Evolutionary conservation across 2,888 invertebrate species (phyloP), one percentile per base, ranked within the genome.

Genomic region (Anthophora plumipes): DNA sequence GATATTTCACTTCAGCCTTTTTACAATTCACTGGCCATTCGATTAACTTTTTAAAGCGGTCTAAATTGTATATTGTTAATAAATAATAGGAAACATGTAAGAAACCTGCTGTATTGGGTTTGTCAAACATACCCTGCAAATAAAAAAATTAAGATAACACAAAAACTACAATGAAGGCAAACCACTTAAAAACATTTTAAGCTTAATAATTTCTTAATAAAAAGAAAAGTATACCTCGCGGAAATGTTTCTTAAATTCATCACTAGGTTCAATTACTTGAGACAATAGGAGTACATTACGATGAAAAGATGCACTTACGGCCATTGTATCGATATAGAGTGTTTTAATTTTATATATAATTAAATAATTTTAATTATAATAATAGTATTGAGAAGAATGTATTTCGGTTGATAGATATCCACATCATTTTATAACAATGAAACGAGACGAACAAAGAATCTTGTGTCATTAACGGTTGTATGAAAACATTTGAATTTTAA

Each of bases 121-220:
- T 93, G 20, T 92, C 90, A 69, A 93, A 93, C 93, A 93, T 93
- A 60, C 91, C 91, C 93, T 93, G 81, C 71, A 86, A 77, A 57
- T 43, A 11, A 17, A 66, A 41, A 68, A 41, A 41, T 57, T 31
- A 22, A 61, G 20, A 37, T 31, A 59, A 31, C 14, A n/a, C 43
- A 55, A 57, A 2, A 14, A 43, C 17, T 22, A 68, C 14, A 60
- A 31, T 25, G 43, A 48, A 50, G n/a, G 25, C 46, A 72, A 48
- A 31, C 20, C 11, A 39, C 8, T 17, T 48, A 0, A 70, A 48
- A 50, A 55, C 63, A 31, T 22, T 50, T 41, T 8, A 37, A 17
- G 11, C 0, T 43, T 14, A 52, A 0, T 57, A 50, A 12, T n/a
- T 17, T 39, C 37, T 0, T 25, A n/a, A n/a, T n/a, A n/a, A 37